Evolutionary conservation across 2,113 vertebrate species (phyloP).

Genomic region (Barnardius zonarius): DNA sequence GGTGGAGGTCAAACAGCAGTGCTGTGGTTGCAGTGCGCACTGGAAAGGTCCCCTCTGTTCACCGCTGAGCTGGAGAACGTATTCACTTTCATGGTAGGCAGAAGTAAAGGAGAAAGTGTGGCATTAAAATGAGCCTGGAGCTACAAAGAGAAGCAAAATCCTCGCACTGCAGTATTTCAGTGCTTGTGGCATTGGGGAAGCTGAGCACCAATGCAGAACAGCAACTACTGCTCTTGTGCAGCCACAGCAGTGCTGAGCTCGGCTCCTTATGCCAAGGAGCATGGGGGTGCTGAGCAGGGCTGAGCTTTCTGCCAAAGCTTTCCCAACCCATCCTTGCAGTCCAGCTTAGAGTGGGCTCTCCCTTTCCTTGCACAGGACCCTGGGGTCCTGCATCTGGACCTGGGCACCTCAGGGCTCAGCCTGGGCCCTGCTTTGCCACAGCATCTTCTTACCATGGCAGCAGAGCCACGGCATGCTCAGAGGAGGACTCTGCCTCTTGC

Average conservation of each 20-base stretch:
- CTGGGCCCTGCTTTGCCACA: not conserved
- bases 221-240: not conserved
- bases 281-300: not conserved
- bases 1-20: not conserved
- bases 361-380: not conserved
- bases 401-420: not conserved
- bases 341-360: not conserved
- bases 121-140: not conserved
- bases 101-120: not conserved
- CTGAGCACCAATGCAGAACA: not conserved
- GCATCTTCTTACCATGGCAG: not conserved
- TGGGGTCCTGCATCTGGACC: not conserved
- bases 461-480: rapidly evolving
- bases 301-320: not conserved
- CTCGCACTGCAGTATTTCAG: not conserved
- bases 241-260: not conserved
- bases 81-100: not conserved
- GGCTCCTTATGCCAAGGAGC: rapidly evolving
- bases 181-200: not conserved
- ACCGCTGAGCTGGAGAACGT: not conserved
- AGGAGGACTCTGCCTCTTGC: not conserved
- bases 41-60: not conserved
- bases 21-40: not conserved
- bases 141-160: not conserved
- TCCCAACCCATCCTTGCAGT: not conserved